Evolutionary conservation across 2,797 vertebrate genomes (phyloP).

Genomic region (Hephaestus fuliginosus): DNA sequence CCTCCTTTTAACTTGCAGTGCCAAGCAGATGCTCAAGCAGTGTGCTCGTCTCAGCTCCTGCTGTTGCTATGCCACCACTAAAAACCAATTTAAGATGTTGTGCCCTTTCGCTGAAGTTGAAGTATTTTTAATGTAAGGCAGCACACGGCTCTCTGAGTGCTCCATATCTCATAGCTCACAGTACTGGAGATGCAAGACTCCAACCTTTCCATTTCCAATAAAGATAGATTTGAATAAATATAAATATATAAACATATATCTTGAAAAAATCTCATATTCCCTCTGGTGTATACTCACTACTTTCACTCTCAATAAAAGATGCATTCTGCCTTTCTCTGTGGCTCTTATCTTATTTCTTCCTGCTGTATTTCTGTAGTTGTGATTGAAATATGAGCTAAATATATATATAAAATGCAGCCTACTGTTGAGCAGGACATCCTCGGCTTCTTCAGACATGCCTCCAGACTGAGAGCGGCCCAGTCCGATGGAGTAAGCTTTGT

Average conservation of each 20-base stretch:
- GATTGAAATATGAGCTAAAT: neutral
- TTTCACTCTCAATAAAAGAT: neutral
- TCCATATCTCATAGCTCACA: neutral
- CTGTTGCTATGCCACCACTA: constrained; percentile 74
- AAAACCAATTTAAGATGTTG: constrained; percentile 39
- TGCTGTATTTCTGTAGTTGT: neutral
- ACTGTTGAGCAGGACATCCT: constrained; percentile 80
- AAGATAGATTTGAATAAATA: constrained; percentile 14
- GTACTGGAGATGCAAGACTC: neutral
- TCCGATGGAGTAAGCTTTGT: constrained; percentile 80
- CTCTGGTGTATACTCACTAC: too few relatives aligned
- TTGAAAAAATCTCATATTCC: neutral
- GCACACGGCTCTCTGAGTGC: neutral
- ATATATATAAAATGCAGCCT: constrained; percentile 61
- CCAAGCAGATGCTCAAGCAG: constrained; percentile 27
- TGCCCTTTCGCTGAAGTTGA: constrained; percentile 43
- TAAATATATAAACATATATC: constrained; percentile 3
- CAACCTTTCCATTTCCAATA: constrained; percentile 24
- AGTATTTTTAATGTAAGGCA: constrained; percentile 43
- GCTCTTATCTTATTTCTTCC: neutral
- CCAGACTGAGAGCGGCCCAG: constrained; percentile 86
- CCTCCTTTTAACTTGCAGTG: neutral
- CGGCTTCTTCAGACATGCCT: constrained; percentile 83
- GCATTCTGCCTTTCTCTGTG: neutral
- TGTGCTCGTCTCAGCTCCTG: constrained; percentile 7